Percentiles rank a stretch among this genome's conserved stretches.
phyloP scores from a whole-genome alignment of 2,888 invertebrate species.

The Calliphora vomitoria region DNA sequence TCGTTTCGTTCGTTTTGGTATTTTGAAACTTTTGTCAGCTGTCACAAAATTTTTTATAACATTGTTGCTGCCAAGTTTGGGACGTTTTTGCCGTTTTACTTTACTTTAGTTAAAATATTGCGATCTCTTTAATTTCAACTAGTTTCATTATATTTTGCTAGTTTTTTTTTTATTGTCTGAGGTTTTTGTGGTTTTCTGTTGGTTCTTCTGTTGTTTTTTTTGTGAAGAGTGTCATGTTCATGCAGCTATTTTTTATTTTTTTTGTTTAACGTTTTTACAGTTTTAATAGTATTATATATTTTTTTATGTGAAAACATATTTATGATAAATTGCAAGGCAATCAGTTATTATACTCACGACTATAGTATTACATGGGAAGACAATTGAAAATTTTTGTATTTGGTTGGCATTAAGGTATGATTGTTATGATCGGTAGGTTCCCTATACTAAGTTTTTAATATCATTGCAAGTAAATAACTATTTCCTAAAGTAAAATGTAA shows the following conservation, averaged over 20 bases:
- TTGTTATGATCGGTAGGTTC: background rate
- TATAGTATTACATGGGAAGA: slow-evolving; percentile 51
- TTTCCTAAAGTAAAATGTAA: no score
- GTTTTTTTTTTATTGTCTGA: slow-evolving; percentile 29
- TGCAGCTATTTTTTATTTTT: background rate
- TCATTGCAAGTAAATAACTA: no score
- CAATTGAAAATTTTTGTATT: slow-evolving; percentile 1
- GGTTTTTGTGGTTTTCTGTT: slow-evolving; percentile 57
- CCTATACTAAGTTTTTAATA: no score
- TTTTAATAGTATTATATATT: slow-evolving; percentile 16
- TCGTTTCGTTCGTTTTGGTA: slow-evolving; percentile 22
- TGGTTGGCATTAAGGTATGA: background rate
- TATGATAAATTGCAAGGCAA: slow-evolving; percentile 41
- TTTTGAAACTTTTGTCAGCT: slow-evolving; percentile 56
- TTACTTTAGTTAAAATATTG: background rate
- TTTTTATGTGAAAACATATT: slow-evolving; percentile 19
- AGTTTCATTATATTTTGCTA: slow-evolving; percentile 29
- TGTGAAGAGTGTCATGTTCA: slow-evolving; percentile 24
- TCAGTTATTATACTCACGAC: slow-evolving; percentile 39
- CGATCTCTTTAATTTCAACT: slow-evolving; percentile 54
- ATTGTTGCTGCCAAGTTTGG: slow-evolving; percentile 34
- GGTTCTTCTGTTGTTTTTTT: slow-evolving; percentile 11
- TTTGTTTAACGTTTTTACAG: slow-evolving; percentile 9
- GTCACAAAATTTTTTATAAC: slow-evolving; percentile 57
- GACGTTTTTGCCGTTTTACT: background rate